Percentiles rank a stretch among this genome's conserved stretches.
Evolutionary conservation across 92 coral and sea anemone species (phyloP).

Genomic region (Porites evermanni): DNA sequence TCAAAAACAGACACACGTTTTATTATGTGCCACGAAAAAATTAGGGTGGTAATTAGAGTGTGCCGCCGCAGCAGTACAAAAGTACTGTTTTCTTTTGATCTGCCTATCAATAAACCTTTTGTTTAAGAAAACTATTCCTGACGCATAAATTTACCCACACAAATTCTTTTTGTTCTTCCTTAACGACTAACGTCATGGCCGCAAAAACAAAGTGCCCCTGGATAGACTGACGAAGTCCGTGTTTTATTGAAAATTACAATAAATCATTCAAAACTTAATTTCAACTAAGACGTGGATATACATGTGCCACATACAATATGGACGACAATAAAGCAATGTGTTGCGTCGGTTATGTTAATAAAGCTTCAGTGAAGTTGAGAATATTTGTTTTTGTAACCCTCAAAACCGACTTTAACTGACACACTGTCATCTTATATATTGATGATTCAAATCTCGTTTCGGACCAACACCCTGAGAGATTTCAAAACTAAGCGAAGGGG

Average conservation of each 20-base stretch:
- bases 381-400: constrained; percentile 32
- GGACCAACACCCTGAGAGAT: neutral
- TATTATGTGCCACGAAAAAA: neutral
- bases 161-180: neutral
- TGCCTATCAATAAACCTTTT: constrained; percentile 34
- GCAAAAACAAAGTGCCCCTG: neutral
- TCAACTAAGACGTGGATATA: neutral
- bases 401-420: neutral
- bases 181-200: constrained; percentile 14
- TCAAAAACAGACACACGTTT: neutral
- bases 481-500: neutral
- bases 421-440: constrained; percentile 6
- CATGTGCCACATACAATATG: neutral
- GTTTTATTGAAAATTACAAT: neutral
- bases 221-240: too few relatives aligned
- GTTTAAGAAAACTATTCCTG: neutral
- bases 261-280: neutral
- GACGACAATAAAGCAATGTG: constrained; percentile 1
- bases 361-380: neutral
- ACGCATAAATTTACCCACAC: constrained; percentile 17
- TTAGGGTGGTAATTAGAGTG: neutral
- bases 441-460: constrained; percentile 10
- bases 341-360: constrained; percentile 5
- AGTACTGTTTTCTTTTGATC: neutral
- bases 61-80: neutral